Evolutionary conservation across 2,797 vertebrate genomes (phyloP), one percentile per base, ranked within the genome.

Genomic region (Pseudomugil gertrudae): DNA sequence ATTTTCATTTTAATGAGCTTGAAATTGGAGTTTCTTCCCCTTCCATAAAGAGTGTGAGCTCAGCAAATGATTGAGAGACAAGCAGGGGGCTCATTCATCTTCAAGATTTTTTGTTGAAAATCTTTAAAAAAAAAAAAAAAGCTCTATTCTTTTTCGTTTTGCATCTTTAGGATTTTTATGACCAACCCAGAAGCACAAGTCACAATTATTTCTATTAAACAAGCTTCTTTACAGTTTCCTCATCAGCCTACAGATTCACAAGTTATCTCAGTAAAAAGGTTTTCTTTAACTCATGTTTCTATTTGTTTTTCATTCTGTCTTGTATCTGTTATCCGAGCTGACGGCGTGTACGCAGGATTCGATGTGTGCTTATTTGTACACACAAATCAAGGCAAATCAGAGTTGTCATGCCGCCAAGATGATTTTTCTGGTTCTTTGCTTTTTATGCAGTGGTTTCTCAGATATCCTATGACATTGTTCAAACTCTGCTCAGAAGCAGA

Each of bases 151-250:
- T n/a, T n/a, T n/a, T n/a, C n/a, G n/a, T n/a, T n/a, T n/a, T 35
- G 43, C 32, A 23, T 63, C 55, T 57, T 59, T 19, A 30, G 40
- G 59, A 75, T 71, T 24, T 61, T 48, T 54, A 13, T 54, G 76
- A 82, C 78, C 74, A 87, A 85, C 82, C 76, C 58, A 76, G 85
- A 74, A 70, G 43, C 60, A 72, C 57, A 11, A 30, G 63, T 54
- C 36, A 27, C 62, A 50, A 57, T 69, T n/a, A n/a, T n/a, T n/a
- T n/a, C n/a, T n/a, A n/a, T n/a, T n/a, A n/a, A n/a, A n/a, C n/a
- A n/a, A 54, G 79, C 75, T 79, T 74, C 69, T 85, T 88, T 85
- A 82, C 66, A 74, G 74, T 63, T 79, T 66, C 69, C 61, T 43
- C 62, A 45, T 80, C 76, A 50, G 63, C 63, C 63, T 58, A 23